Evolutionary conservation across 2,888 invertebrate genomes (phyloP).

Genomic region (Spodoptera exigua): DNA sequence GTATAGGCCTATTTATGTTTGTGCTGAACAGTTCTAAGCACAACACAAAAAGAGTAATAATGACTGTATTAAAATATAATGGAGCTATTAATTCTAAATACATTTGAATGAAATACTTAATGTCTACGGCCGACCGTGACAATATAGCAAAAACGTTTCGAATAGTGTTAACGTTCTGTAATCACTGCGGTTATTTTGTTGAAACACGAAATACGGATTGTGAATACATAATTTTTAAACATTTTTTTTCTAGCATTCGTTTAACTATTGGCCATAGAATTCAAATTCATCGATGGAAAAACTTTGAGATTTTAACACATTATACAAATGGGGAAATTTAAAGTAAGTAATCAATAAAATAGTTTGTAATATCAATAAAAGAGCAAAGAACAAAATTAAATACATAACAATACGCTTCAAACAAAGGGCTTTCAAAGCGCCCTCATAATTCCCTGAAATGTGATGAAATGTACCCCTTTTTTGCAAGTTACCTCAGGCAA

Average conservation of each 20-base stretch:
- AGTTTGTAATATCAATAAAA: slow-evolving; percentile 9
- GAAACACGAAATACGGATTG: slow-evolving; percentile 16
- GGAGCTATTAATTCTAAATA: background rate
- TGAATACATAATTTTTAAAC: too few species aligned
- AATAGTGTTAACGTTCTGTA: slow-evolving; percentile 16
- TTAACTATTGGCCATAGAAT: too few species aligned
- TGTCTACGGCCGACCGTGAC: slow-evolving; percentile 2
- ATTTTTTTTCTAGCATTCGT: too few species aligned
- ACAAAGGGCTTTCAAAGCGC: background rate
- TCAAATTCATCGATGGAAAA: too few species aligned
- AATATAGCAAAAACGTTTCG: slow-evolving; percentile 17
- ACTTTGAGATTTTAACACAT: too few species aligned
- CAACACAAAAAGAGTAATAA: too few species aligned
- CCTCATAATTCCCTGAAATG: slow-evolving; percentile 13
- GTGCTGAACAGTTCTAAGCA: too few species aligned
- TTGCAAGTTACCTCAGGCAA: slow-evolving; percentile 15
- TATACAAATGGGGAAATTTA: too few species aligned
- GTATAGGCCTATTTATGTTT: too few species aligned
- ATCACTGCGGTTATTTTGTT: slow-evolving; percentile 1
- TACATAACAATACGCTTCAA: background rate
- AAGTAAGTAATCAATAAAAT: too few species aligned
- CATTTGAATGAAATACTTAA: background rate
- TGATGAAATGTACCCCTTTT: slow-evolving; percentile 12
- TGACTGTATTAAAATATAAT: background rate
- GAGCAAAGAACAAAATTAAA: background rate